Evolutionary conservation across 2,113 vertebrate genomes (phyloP), one percentile per base, ranked within the genome.

Genomic region (Dipodomys ordii): DNA sequence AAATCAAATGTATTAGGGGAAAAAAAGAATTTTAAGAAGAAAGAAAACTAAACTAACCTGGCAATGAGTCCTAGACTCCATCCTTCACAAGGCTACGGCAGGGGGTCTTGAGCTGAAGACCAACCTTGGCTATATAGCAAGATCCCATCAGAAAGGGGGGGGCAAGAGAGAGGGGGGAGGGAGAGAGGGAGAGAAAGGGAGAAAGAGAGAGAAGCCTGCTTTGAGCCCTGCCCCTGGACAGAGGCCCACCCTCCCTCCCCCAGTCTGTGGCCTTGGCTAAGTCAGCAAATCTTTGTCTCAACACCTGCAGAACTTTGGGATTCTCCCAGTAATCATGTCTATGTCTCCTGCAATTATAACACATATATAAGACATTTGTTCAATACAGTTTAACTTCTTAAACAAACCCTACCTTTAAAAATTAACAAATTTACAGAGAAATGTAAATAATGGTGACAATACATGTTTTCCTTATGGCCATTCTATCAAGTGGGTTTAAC

Each of bases 321-420:
- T 13, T 74, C 35, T 27, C 68, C 64, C 76, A 25, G 30, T 57
- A 77, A 46, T 18, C 44, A 71, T 2, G 28, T 69, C 68, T 46
- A 7, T 28, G 46, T n/a, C 6, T 19, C 35, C 68, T 22, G 30
- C 20, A 11, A 1, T 39, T 30, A 1, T 7, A 18, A 92, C 25
- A 77, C 25, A 28, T 2, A 32, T 0, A 1, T 0, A 64, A 64
- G 62, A 64, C 62, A 0, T 1, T 57, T 12, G 39, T n/a, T 76
- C 30, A 6, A 18, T 2, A 25, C 19, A 79, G 30, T 35, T 2
- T 77, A 44, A 9, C 35, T 84, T 84, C 53, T 76, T 18, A 81
- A 87, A 49, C 39, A 83, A 87, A 65, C 25, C 23, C 67, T 53
- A 78, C 0, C 53, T 57, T 57, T 57, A 71, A 0, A 73, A 65